phyloP scores from a whole-genome alignment of 2,888 invertebrate genomes.

The Xanthorhoe designata region DNA sequence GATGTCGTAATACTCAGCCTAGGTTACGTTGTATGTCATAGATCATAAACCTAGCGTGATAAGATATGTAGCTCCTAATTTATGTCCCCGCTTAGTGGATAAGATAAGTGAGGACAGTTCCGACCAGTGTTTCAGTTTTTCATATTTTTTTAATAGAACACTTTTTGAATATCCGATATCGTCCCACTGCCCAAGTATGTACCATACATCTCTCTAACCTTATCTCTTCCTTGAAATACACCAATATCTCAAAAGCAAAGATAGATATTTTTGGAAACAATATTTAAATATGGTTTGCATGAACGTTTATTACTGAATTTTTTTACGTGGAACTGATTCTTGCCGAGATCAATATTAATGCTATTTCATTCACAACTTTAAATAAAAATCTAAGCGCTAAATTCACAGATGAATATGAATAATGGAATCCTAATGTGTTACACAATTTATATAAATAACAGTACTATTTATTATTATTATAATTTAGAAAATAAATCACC shows the following conservation, averaged over 20 bases:
- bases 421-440: not conserved
- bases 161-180: too few species aligned
- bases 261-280: too few species aligned
- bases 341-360: too few species aligned
- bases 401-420: not conserved
- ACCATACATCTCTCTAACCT: too few species aligned
- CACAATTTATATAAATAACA: not conserved
- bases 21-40: constrained; percentile 17
- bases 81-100: constrained; percentile 41
- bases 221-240: too few species aligned
- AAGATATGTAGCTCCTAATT: constrained; percentile 38
- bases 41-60: constrained; percentile 34
- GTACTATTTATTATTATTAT: not conserved
- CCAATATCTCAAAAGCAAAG: too few species aligned
- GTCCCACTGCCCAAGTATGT: too few species aligned
- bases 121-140: constrained; percentile 6
- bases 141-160: not conserved
- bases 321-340: too few species aligned
- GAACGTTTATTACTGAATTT: too few species aligned
- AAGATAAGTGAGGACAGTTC: constrained; percentile 34
- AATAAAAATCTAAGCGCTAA: too few species aligned
- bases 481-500: not conserved
- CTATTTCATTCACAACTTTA: too few species aligned
- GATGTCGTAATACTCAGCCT: constrained; percentile 1
- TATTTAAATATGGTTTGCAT: too few species aligned